Base-by-base conservation (phyloP, 2,888 invertebrate genomes). In the Actias luna region DNA sequence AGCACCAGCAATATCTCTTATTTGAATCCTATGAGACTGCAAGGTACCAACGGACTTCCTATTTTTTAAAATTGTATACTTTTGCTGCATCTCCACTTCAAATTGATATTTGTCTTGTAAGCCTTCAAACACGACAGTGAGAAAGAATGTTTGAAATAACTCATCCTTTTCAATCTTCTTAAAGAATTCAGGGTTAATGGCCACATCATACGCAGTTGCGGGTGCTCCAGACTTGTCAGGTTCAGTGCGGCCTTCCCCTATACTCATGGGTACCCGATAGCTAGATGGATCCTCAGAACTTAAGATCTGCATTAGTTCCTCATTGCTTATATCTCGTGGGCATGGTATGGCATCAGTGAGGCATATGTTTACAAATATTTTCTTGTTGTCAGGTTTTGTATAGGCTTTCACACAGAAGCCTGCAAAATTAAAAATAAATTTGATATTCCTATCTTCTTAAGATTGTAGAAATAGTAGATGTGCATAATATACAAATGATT, bases 231-330 rank as follows among this genome's bases (percentile, higher is more conserved):
- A 93, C 83, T 97, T 98, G 81, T 98, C 98, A 27, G 91, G 86
- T 77, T 97, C 97, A 7, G 93, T 93, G 71, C 96, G 95, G 5
- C 96, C 94, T 78, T 96, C 96, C 0, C 98, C 98, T 68, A 98
- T 96, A 82, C 98, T 98, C 97, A 98, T 97, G 0, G 98, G 98
- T 57, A 98, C 95, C 67, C 96, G 93, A 84, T 95, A 98, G 58
- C 94, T 94, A 4, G 95, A 94, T 0, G 96, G 94, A 60, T 96
- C 95, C 63, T 94, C 94, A 0, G 96, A 95, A 66, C 94, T 93
- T 29, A 97, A 84, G 62, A 97, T 94, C 64, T 94, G 93, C 69
- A 94, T 89, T 1, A 97, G 90, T 74, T 97, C 96, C 62, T 94
- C 94, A 79, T 95, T 94, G 1, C 94, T 93, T 50, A 97, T 94